These are phyloP conservation scores for Ernsta delagoae DNA, from an alignment of 2,888 invertebrate genomes.

Conservation along the genomic window DNA sequence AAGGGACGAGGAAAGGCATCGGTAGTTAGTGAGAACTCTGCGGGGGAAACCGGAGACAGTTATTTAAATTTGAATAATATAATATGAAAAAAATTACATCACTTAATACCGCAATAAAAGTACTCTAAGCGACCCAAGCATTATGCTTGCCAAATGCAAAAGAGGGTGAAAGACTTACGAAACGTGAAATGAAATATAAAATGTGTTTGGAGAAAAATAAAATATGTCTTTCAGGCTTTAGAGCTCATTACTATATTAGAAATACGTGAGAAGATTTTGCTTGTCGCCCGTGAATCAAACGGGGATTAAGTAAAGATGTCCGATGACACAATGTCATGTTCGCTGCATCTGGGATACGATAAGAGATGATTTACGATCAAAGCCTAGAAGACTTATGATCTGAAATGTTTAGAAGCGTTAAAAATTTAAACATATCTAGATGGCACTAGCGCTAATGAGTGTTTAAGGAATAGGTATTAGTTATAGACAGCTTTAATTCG, in stretches of 20 bases:
- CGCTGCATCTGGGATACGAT: background rate
- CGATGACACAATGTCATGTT: slow-evolving; percentile 6
- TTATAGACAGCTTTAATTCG: background rate
- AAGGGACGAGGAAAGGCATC: slow-evolving; percentile 78
- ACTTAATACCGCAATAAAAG: slow-evolving; percentile 86
- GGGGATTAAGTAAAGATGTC: slow-evolving; percentile 17
- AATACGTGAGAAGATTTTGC: slow-evolving; percentile 80
- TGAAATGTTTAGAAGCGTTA: background rate
- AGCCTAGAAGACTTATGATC: background rate
- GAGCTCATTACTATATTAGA: slow-evolving; percentile 81
- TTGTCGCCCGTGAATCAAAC: slow-evolving; percentile 60
- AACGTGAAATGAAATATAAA: slow-evolving; percentile 85
- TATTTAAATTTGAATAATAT: slow-evolving; percentile 87
- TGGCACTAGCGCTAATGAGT: too few species aligned
- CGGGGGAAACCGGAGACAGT: slow-evolving; percentile 84
- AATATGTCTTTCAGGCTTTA: slow-evolving; percentile 76
- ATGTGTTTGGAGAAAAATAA: slow-evolving; percentile 78
- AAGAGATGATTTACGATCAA: background rate
- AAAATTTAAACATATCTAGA: background rate
- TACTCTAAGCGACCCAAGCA: slow-evolving; percentile 84
- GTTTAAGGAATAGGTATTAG: background rate
- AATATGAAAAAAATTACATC: slow-evolving; percentile 86
- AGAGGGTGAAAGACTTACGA: slow-evolving; percentile 80
- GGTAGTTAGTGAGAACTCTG: slow-evolving; percentile 72
- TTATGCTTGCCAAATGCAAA: slow-evolving; percentile 78